These are phyloP conservation scores for Ianthella basta DNA, from an alignment of 37 sponge, comb jelly and placozoan species.

Conservation along the genomic window DNA sequence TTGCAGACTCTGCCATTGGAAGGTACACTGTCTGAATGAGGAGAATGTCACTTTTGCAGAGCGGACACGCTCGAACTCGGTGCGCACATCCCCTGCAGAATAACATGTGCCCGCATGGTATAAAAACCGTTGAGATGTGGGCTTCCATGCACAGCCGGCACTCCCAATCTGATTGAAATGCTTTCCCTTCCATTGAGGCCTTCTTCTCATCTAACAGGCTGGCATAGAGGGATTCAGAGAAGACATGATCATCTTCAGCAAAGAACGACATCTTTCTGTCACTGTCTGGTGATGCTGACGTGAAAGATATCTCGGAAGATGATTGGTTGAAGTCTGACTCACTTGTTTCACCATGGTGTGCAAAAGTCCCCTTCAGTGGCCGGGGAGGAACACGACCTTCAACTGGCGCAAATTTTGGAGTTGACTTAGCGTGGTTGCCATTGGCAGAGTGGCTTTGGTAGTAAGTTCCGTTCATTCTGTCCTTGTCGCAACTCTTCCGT, in stretches of 20 bases:
- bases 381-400: background rate
- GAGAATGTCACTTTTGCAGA: slow-evolving; percentile 19
- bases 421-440: background rate
- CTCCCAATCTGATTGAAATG: slow-evolving; percentile 2
- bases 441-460: background rate
- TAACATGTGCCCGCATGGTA: slow-evolving; percentile 25
- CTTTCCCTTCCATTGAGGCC: background rate
- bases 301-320: background rate
- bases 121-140: slow-evolving; percentile 10
- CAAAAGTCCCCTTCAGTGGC: background rate
- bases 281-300: no score
- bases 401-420: background rate
- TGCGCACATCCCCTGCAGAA: slow-evolving; percentile 25
- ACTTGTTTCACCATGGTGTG: background rate
- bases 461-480: no score
- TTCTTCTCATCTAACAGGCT: no score
- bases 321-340: slow-evolving; percentile 2
- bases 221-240: no score
- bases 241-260: no score
- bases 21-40: slow-evolving; percentile 27
- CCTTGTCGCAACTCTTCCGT: background rate
- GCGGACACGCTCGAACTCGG: slow-evolving; percentile 10
- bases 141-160: slow-evolving; percentile 22
- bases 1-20: background rate
- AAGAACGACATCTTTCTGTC: no score